Base-by-base conservation (phyloP, 2,797 vertebrate species). In the Microtus obscurus region DNA sequence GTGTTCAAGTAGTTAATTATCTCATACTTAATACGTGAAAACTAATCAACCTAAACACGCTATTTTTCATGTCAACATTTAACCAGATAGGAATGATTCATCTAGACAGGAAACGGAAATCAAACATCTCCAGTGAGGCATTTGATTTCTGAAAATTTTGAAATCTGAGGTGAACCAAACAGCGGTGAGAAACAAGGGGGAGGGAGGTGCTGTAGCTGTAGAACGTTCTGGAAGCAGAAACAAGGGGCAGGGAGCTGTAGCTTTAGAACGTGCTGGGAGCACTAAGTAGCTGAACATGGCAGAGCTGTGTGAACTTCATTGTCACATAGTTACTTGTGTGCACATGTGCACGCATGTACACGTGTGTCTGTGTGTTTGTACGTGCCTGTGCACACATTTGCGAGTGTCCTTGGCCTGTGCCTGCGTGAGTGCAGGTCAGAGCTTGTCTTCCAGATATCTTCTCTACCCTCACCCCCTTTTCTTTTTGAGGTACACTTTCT, bases 41-140 rank as follows among this genome's bases (percentile, higher is more conserved):
- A 83, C 27, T 34, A 14, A 91, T 74, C 51, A 43, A 37, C 40
- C 12, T 53, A 74, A 31, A 19, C 82, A 21, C 27, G n/a, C 43
- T 67, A 34, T 95, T 82, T 31, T 25, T 91, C 43, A 48, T 69
- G 23, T 56, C 48, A 97, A 43, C 56, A 27, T 59, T 69, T 79
- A 65, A 69, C 2, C 19, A 73, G 2, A 80, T 11, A 65, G 27
- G 25, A 51, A 14, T 4, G 29, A 73, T 53, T 93, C 23, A 59
- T 71, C 11, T 4, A 65, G 9, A n/a, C 59, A 63, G 14, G n/a
- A 69, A 80, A 78, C 5, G 0, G 19, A 76, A 77, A 59, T 48
- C 9, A n/a, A 65, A 56, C 37, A n/a, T 17, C 29, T 71, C 73
- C 17, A 40, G 80, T 69, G 34, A 93, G 8, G 67, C 8, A 31